A percentile compares a stretch with the other conserved stretches of the same genome.
Evolutionary conservation across 2,113 vertebrate genomes (phyloP).

Genomic region (Indicator indicator): DNA sequence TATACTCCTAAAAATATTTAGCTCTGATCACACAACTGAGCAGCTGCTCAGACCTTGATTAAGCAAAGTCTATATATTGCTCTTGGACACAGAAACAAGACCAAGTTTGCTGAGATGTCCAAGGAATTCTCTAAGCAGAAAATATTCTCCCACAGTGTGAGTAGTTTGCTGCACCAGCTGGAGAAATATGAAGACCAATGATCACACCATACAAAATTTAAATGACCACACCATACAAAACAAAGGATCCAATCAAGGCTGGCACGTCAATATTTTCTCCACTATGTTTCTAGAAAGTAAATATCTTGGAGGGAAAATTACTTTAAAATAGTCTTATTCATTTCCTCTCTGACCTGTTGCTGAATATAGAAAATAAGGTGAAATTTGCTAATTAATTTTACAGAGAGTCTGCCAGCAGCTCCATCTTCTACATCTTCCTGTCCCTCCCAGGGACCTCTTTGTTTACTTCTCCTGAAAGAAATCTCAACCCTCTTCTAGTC

Average conservation of each 20-base stretch:
- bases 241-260: background rate
- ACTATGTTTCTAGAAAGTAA: background rate
- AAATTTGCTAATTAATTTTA: background rate
- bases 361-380: background rate
- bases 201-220: background rate
- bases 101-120: conserved; percentile 17
- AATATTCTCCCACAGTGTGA: background rate
- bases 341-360: background rate
- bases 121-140: conserved; percentile 4
- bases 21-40: conserved; percentile 4
- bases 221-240: background rate
- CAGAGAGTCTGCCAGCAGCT: background rate
- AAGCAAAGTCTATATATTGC: conserved; percentile 9
- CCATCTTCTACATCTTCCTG: background rate
- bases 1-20: background rate
- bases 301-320: background rate
- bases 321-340: background rate
- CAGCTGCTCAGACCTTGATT: background rate
- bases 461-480: background rate
- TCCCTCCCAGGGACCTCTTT: background rate
- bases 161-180: background rate
- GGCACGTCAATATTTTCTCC: background rate
- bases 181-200: background rate
- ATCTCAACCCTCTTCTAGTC: background rate
- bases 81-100: background rate